Evolutionary conservation across 2,113 vertebrate genomes (phyloP), one percentile per base, ranked within the genome.

Genomic region (Callionymus lyra): DNA sequence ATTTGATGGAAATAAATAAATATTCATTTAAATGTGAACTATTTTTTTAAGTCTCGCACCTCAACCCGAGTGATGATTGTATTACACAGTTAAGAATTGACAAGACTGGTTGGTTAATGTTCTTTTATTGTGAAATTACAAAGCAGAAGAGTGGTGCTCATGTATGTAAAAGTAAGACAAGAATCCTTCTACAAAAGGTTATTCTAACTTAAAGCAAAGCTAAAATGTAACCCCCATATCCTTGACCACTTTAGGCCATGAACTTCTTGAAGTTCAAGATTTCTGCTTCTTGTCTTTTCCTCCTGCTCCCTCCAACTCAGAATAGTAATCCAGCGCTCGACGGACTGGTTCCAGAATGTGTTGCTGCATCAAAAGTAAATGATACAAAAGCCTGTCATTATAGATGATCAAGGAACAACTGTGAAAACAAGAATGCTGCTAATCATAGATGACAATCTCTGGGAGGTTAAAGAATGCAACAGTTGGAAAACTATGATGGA

Each of bases 311-410:
- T 86, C 81, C 79, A 86, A 65, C 38, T 79, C 65, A 0, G 80
- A 70, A 65, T 84, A 87, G 53, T 83, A 84, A 11, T 87, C 79
- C 55, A 87, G 55, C 6, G 85, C 84, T 32, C 66, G 69, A 8
- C 44, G 59, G 55, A 85, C 82, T 10, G 81, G 84, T 47, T 84
- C 79, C 54, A 87, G 73, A 16, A 87, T 78, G 2, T 87, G 84
- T 54, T 83, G 69, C 82, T 87, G 61, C 18, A 17, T 47, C 12
- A 6, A 1, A 38, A 2, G 13, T 40, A 32, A 34, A 35, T 16
- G 16, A 16, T 35, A 10, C 4, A 18, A 6, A 35, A 5, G 16
- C n/a, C n/a, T n/a, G n/a, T n/a, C n/a, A n/a, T n/a, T n/a, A n/a
- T n/a, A n/a, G n/a, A n/a, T n/a, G n/a, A n/a, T n/a, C n/a, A n/a